These are phyloP conservation scores for Phortica magna DNA, from an alignment of 2,888 invertebrate species.

Conservation along the genomic window DNA sequence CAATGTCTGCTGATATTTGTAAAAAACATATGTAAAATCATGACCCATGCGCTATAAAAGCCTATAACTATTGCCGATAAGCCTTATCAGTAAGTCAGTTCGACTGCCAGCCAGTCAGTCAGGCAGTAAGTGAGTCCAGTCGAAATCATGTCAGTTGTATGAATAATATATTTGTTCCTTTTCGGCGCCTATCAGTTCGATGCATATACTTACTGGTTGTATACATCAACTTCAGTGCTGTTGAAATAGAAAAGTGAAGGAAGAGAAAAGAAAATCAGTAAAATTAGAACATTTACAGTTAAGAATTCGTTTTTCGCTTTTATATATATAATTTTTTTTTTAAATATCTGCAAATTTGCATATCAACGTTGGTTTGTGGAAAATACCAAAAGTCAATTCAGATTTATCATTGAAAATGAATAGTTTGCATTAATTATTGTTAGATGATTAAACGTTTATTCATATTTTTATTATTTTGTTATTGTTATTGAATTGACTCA, in stretches of 20 bases:
- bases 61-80: neutral
- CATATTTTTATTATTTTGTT: too few relatives aligned
- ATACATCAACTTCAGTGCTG: neutral
- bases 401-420: neutral
- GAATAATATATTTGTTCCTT: neutral
- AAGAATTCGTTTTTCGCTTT: neutral
- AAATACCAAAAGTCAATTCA: too few relatives aligned
- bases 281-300: neutral
- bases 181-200: neutral
- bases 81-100: too few relatives aligned
- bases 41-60: neutral
- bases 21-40: neutral
- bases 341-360: neutral
- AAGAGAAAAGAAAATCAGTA: neutral
- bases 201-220: neutral
- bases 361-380: neutral
- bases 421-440: neutral
- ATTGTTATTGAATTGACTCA: too few relatives aligned
- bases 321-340: neutral
- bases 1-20: slow-evolving; percentile 38
- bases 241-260: neutral
- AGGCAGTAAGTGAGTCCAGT: neutral
- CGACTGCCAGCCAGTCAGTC: too few relatives aligned
- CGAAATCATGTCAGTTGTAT: neutral
- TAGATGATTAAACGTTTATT: neutral